phyloP scores from a whole-genome alignment of 1,140 invertebrate genomes.

The Drosophila sp. region DNA sequence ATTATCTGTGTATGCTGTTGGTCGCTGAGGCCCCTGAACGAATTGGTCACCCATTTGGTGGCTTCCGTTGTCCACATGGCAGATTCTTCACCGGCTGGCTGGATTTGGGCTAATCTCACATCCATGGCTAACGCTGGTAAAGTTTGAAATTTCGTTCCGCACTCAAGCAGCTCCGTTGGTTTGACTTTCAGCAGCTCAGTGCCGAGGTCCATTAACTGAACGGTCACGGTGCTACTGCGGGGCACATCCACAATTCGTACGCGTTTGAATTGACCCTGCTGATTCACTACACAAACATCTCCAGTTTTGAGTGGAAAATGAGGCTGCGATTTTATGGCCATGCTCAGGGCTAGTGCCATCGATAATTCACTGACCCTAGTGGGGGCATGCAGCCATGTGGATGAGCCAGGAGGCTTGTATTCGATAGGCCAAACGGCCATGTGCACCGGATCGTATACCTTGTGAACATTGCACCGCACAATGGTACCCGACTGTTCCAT shows the following conservation, averaged over 20 bases:
- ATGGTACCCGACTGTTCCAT: constrained; percentile 14
- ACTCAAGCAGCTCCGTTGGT: constrained; percentile 30
- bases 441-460: constrained; percentile 37
- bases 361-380: constrained; percentile 1
- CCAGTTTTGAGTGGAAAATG: background rate
- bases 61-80: constrained; percentile 15
- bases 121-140: constrained; percentile 44
- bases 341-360: constrained; percentile 24
- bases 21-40: constrained; percentile 7
- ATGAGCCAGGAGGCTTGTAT: constrained; percentile 15
- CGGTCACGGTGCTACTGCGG: constrained; percentile 1
- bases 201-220: constrained; percentile 55
- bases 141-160: constrained; percentile 11
- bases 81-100: background rate
- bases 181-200: constrained; percentile 31
- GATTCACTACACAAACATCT: constrained; percentile 46
- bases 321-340: constrained; percentile 14
- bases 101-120: constrained; percentile 33
- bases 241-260: constrained; percentile 45
- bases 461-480: constrained; percentile 34
- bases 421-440: constrained; percentile 33
- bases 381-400: constrained; percentile 19
- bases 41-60: constrained; percentile 21
- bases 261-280: constrained; percentile 15
- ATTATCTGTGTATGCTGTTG: constrained; percentile 37